phyloP scores from a whole-genome alignment of 2,888 invertebrate species.

The Spisula subtruncata region DNA sequence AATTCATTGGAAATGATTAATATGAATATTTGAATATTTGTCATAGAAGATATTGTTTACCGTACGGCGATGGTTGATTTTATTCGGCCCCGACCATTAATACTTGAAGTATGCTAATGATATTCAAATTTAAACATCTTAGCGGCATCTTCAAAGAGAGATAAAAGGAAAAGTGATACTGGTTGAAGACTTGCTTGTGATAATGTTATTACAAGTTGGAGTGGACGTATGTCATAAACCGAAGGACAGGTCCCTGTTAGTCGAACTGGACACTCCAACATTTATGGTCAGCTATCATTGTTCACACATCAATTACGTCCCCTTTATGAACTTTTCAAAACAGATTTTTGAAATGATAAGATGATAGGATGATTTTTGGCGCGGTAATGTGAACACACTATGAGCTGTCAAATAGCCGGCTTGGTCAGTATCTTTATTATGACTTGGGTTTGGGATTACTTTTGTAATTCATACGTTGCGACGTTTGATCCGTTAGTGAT shows the following conservation, averaged over 20 bases:
- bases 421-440: not conserved
- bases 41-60: constrained; percentile 1
- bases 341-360: not conserved
- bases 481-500: not conserved
- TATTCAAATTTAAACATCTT: constrained; percentile 7
- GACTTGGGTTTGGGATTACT: not conserved
- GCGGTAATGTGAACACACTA: not conserved
- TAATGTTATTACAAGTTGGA: constrained; percentile 50
- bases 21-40: not conserved
- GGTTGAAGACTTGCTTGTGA: constrained; percentile 40
- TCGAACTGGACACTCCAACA: constrained; percentile 50
- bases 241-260: constrained; percentile 58
- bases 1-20: not conserved
- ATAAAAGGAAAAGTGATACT: constrained; percentile 54
- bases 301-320: constrained; percentile 59
- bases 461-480: not conserved
- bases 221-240: constrained; percentile 49
- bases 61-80: not conserved
- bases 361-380: constrained; percentile 16
- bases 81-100: not conserved
- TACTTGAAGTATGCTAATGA: constrained; percentile 32
- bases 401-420: not conserved
- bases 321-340: not conserved
- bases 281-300: constrained; percentile 54
- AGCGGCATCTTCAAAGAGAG: constrained; percentile 46